Evolutionary conservation across 2,113 vertebrate genomes (phyloP), one percentile per base, ranked within the genome.

Genomic region (Raja brachyura): DNA sequence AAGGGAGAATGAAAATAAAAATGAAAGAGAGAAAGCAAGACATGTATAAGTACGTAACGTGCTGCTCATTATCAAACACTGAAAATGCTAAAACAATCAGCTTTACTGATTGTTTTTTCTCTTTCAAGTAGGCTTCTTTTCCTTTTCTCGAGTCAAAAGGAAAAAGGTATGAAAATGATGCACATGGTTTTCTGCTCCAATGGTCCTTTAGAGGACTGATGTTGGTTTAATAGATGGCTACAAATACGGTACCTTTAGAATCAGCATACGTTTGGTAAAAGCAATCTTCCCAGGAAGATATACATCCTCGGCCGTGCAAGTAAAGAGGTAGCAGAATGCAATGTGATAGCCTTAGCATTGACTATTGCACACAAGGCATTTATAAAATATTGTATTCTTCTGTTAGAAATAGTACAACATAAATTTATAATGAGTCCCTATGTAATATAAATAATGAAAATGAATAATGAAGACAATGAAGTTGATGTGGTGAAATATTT

Each of bases 381-480:
- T 56, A 13, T 28, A 85, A 22, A 83, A 56, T 25, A 25, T 39
- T 59, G 79, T 22, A 54, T 56, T 4, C 2, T 85, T 22, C 9
- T 25, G 59, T 56, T 5, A 28, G 25, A 83, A 83, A 13, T 83
- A 61, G 25, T 0, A 83, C 48, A 56, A 13, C 77, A 85, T 18
- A 5, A 16, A 54, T 8, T 83, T 25, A 11, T n/a, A 28, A n/a
- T 3, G 14, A 31, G 22, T 2, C n/a, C 31, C 28, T 5, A 31
- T 61, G 31, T 86, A 86, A 86, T 86, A 14, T n/a, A 63, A 88
- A 63, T 88, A 66, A 88, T 14, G n/a, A 14, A 86, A 88, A 1
- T 31, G 59, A 85, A 85, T 39, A 66, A 66, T 66, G 63, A 85
- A 85, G 81, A 54, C 81, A 85, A 7, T 83, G 48, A 83, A 83